A percentile compares a stretch with the other conserved stretches of the same genome.
These are phyloP conservation scores for Selene dorsalis DNA, from an alignment of 2,797 vertebrate species.

Conservation along the genomic window DNA sequence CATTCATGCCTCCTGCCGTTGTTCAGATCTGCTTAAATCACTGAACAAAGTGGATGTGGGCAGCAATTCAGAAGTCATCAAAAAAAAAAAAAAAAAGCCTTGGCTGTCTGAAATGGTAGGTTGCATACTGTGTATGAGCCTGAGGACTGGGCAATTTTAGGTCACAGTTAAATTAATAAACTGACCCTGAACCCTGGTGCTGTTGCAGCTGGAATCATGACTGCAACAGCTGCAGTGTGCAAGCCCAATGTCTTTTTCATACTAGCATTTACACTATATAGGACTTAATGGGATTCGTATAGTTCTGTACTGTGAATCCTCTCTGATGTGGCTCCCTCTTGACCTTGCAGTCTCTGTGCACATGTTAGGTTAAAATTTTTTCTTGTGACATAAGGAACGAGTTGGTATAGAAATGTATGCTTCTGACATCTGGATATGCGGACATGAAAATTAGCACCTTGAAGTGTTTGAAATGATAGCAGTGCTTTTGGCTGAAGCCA, in stretches of 20 bases:
- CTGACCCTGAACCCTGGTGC: background rate
- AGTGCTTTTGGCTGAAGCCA: background rate
- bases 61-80: background rate
- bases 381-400: background rate
- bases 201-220: background rate
- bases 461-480: background rate
- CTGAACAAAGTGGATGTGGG: background rate
- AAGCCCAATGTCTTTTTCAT: background rate
- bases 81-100: too few species aligned
- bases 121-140: background rate
- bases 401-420: background rate
- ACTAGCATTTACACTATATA: background rate
- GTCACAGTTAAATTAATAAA: background rate
- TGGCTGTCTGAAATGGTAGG: background rate
- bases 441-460: constrained; percentile 1
- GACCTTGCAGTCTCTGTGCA: background rate
- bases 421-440: background rate
- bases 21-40: background rate
- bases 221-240: background rate
- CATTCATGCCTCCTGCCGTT: background rate
- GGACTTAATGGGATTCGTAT: too few species aligned
- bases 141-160: background rate
- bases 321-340: background rate
- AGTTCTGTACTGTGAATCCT: background rate
- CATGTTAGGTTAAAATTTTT: background rate